Evolutionary conservation across 92 coral and sea anemone species (phyloP).

Genomic region (Virgularia gustaviana): DNA sequence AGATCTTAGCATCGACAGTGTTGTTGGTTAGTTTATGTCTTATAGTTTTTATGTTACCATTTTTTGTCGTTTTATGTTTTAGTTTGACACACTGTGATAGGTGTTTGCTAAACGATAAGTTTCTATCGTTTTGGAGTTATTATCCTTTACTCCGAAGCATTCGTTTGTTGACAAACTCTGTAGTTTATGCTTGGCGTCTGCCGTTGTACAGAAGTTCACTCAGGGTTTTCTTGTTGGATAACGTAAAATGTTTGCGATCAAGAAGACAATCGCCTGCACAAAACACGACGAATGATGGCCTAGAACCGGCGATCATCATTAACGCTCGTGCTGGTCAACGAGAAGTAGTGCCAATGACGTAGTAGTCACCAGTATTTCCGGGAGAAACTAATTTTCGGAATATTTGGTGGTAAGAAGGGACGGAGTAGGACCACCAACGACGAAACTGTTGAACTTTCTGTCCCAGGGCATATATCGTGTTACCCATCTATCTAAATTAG

Average conservation of each 20-base stretch:
- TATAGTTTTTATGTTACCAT: background rate
- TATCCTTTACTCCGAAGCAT: background rate
- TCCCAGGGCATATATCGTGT: no score
- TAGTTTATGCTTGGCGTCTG: conserved; percentile 26
- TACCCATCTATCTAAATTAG: no score
- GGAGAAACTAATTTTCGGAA: no score
- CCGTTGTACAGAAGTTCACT: conserved; percentile 12
- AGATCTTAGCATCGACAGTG: background rate
- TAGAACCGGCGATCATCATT: background rate
- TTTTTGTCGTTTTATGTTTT: background rate
- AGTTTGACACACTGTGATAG: background rate
- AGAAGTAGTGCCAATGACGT: background rate
- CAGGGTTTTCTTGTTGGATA: background rate
- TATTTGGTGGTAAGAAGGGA: no score
- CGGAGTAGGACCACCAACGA: no score
- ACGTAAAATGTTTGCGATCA: background rate
- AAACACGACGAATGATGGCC: background rate
- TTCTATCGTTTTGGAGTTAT: conserved; percentile 2
- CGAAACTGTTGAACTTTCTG: no score
- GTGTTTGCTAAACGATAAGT: background rate
- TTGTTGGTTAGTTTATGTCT: background rate
- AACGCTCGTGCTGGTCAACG: background rate
- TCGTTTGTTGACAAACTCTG: conserved; percentile 1
- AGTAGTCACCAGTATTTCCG: no score
- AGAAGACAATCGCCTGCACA: background rate